A percentile compares a stretch with the other conserved stretches of the same genome.
These are phyloP conservation scores for Myiozetetes cayanensis DNA, from an alignment of 2,113 vertebrate species.

Conservation along the genomic window DNA sequence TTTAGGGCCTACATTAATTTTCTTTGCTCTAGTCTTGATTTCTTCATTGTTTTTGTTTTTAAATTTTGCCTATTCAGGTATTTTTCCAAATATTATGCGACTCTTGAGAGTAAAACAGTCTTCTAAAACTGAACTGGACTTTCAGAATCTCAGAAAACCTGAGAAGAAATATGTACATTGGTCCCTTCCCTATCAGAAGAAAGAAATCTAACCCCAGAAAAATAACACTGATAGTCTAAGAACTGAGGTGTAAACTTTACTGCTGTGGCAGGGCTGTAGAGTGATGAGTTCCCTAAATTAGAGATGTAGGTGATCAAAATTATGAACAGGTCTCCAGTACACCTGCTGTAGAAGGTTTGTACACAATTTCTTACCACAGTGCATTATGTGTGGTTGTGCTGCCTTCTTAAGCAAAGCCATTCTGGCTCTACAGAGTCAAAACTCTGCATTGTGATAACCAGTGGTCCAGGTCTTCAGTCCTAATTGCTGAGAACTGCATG, in stretches of 20 bases:
- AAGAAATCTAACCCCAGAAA: neutral
- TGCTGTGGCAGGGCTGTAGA: neutral
- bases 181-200: neutral
- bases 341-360: rapidly evolving
- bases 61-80: neutral
- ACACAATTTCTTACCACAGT: neutral
- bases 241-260: neutral
- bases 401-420: neutral
- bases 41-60: neutral
- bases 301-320: neutral
- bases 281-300: neutral
- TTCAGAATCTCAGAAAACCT: neutral
- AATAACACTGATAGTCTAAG: neutral
- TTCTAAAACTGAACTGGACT: neutral
- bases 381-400: neutral
- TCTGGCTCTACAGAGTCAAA: neutral
- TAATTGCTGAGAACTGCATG: neutral
- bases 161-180: neutral
- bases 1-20: neutral
- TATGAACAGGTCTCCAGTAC: neutral
- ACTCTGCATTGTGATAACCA: neutral
- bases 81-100: neutral
- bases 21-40: neutral
- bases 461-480: neutral
- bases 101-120: neutral